A percentile compares a stretch with the other conserved stretches of the same genome.
Conservation (phyloP, 2,797 vertebrate species). For the Emys orbicularis region DNA sequence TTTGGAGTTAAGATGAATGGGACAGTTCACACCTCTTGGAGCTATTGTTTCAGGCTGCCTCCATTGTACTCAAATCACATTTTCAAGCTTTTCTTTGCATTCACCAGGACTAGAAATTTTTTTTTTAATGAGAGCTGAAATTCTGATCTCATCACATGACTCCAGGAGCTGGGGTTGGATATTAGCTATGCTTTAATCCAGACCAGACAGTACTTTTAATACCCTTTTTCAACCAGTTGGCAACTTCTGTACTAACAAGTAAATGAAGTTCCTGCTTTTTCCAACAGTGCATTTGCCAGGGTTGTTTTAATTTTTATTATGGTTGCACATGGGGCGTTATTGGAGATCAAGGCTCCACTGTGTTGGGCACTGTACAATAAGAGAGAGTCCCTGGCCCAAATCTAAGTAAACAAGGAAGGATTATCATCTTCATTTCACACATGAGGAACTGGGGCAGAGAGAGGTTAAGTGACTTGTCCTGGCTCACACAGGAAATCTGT, state of each 20-base stretch:
- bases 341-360: neutral
- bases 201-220: neutral
- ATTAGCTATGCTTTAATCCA: neutral
- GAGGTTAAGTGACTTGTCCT: neutral
- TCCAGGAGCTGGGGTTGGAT: neutral
- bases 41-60: neutral
- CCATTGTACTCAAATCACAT: neutral
- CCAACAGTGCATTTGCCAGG: neutral
- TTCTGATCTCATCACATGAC: neutral
- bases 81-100: neutral
- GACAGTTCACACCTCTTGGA: neutral
- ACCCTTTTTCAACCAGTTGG: neutral
- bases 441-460: neutral
- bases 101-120: accelerated
- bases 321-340: neutral
- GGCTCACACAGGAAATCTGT: neutral
- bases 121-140: neutral
- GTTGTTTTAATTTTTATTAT: neutral
- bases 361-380: neutral
- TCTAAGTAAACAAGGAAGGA: neutral
- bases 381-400: neutral
- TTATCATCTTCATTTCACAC: neutral
- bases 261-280: neutral
- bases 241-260: neutral
- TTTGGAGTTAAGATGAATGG: neutral